Evolutionary conservation across 2,888 invertebrate genomes (phyloP).

Genomic region (Seladonia tumulorum): DNA sequence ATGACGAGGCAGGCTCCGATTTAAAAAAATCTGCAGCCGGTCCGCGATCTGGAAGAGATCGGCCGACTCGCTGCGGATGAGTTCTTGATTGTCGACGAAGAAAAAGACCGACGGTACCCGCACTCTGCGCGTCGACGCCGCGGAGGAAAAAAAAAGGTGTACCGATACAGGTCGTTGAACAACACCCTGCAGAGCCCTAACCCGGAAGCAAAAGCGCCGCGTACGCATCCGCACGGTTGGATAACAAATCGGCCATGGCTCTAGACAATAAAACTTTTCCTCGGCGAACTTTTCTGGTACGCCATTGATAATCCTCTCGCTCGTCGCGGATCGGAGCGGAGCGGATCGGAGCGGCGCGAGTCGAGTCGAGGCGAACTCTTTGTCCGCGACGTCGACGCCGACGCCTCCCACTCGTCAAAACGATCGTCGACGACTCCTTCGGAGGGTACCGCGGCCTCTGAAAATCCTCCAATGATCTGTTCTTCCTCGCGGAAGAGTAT

Average conservation of each 20-base stretch:
- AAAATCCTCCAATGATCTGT: background rate
- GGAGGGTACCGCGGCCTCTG: background rate
- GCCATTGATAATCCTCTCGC: conserved; percentile 66
- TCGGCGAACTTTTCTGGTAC: conserved; percentile 69
- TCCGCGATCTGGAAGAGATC: conserved; percentile 46
- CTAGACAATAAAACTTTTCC: conserved; percentile 80
- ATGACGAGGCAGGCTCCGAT: background rate
- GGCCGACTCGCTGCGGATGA: conserved; percentile 51
- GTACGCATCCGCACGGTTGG: conserved; percentile 83
- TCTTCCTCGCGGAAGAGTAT: background rate
- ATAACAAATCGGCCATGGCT: conserved; percentile 83
- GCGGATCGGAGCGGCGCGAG: background rate
- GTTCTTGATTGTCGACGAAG: conserved; percentile 73
- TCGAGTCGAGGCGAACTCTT: background rate
- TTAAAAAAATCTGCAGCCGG: background rate
- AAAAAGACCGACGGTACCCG: conserved; percentile 68
- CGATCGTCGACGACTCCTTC: conserved; percentile 20
- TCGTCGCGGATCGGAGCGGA: conserved; percentile 9
- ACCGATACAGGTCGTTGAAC: conserved; percentile 75
- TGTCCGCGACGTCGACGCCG: conserved; percentile 16
- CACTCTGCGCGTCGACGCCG: conserved; percentile 59
- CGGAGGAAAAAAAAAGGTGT: conserved; percentile 68
- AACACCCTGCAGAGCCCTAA: conserved; percentile 75
- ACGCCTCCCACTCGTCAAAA: conserved; percentile 17
- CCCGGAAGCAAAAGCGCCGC: conserved; percentile 82